Base-by-base conservation (phyloP, 2,797 vertebrate genomes). In the Urocyon cinereoargenteus region DNA sequence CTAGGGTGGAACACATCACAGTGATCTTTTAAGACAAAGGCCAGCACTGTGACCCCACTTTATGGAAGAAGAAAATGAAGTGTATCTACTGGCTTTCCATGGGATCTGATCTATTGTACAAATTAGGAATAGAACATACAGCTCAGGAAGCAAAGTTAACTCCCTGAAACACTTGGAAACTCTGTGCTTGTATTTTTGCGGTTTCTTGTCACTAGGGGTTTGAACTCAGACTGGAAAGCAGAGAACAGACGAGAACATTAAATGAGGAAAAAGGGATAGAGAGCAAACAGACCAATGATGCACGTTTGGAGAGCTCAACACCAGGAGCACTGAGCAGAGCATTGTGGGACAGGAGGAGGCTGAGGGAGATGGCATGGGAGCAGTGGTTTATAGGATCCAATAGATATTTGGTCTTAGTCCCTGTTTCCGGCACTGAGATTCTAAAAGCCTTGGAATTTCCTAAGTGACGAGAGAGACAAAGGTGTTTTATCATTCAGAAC, bases 1-100 rank as follows among this genome's bases (percentile, higher is more conserved):
- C 86, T 21, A 64, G 66, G 70, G 77, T 61, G 28, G n/a, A 90
- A 64, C 61, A 51, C n/a, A 55, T 13, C 28, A 70, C 10, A 90
- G 36, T 28, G 85, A 84, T 70, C 57, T 90, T 94, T 91, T 64
- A 94, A 85, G 55, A 73, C 36, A 85, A 57, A 91, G n/a, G 18
- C 3, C 61, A 59, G n/a, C 36, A 34, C 28, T 19, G 5, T 21
- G 26, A 90, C 14, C 57, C 64, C 34, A 28, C 34, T 86, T 73
- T 73, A n/a, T 14, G 88, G 53, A 88, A 31, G 15, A 68, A 26
- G 6, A 91, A 68, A 88, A 34, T 57, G 11, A 86, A 92, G n/a
- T 21, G 7, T 1, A 87, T 79, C 31, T 15, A 83, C 19, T 26
- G n/a, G 2, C 36, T 96, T 64, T 68, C 53, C n/a, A 70, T 1